Percentiles rank a stretch among this genome's conserved stretches.
Evolutionary conservation across 2,888 invertebrate species (phyloP).

Genomic region (Gari tellinella): DNA sequence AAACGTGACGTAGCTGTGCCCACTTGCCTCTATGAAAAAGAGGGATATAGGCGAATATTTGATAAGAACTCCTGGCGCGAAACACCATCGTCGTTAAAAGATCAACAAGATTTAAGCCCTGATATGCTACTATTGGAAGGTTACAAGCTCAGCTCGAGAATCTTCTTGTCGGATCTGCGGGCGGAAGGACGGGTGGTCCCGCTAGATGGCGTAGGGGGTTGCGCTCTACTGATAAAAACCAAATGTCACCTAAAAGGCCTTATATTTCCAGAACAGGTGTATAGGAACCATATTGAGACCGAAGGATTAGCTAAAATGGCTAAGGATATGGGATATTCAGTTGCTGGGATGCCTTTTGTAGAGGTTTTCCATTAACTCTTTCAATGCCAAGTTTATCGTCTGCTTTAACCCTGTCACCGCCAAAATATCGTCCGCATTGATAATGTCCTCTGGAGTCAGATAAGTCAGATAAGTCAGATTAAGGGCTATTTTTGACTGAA

Average conservation of each 20-base stretch:
- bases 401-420: no score
- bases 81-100: constrained; percentile 68
- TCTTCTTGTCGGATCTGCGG: constrained; percentile 74
- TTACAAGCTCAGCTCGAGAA: constrained; percentile 68
- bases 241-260: constrained; percentile 77
- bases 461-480: no score
- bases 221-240: constrained; percentile 74
- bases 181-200: constrained; percentile 76
- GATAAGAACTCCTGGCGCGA: constrained; percentile 82
- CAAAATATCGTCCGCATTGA: no score
- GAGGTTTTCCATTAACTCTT: constrained; percentile 76
- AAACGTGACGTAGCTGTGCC: constrained; percentile 75
- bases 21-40: constrained; percentile 70
- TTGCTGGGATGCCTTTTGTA: constrained; percentile 78
- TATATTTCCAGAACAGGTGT: constrained; percentile 76
- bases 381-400: no score
- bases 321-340: constrained; percentile 69
- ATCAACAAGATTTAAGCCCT: constrained; percentile 55
- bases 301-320: constrained; percentile 82
- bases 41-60: constrained; percentile 60
- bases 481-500: no score
- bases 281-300: constrained; percentile 80
- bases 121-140: constrained; percentile 78
- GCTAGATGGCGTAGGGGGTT: constrained; percentile 82
- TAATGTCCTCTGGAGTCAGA: no score